A percentile compares a stretch with the other conserved stretches of the same genome.
Evolutionary conservation across 2,113 vertebrate species (phyloP).

Genomic region (Malurus melanocephalus): DNA sequence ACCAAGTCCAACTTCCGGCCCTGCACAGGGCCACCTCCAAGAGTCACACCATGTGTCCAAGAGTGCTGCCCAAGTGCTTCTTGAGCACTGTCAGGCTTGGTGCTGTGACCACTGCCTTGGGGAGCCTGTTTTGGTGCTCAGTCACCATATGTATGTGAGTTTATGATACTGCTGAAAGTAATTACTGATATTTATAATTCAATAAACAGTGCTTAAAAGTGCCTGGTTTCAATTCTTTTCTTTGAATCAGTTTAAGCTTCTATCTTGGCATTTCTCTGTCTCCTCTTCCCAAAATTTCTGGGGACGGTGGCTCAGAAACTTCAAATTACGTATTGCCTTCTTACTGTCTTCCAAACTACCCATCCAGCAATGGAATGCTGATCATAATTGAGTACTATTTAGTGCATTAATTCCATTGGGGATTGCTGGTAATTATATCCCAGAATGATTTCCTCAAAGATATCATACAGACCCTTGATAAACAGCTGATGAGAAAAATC

Average conservation of each 20-base stretch:
- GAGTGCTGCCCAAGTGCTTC: not conserved
- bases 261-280: not conserved
- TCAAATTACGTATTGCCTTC: not conserved
- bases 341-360: not conserved
- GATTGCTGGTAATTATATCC: slow-evolving; percentile 60
- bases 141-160: accelerated
- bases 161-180: not conserved
- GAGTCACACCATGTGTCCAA: not conserved
- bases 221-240: not conserved
- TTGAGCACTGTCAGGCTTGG: not conserved
- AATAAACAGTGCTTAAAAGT: not conserved
- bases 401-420: slow-evolving; percentile 47
- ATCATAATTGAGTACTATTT: slow-evolving; percentile 51
- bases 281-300: not conserved
- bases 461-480: slow-evolving; percentile 64
- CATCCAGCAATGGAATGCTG: not conserved
- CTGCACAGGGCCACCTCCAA: not conserved
- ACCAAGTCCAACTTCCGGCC: no score
- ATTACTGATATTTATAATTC: not conserved
- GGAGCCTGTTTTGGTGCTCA: no score
- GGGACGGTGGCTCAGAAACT: not conserved
- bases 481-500: slow-evolving; percentile 65
- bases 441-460: slow-evolving; percentile 67
- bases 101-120: not conserved
- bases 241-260: not conserved